phyloP scores from a whole-genome alignment of 2,113 vertebrate genomes.

The Sphaerodactylus townsendi region DNA sequence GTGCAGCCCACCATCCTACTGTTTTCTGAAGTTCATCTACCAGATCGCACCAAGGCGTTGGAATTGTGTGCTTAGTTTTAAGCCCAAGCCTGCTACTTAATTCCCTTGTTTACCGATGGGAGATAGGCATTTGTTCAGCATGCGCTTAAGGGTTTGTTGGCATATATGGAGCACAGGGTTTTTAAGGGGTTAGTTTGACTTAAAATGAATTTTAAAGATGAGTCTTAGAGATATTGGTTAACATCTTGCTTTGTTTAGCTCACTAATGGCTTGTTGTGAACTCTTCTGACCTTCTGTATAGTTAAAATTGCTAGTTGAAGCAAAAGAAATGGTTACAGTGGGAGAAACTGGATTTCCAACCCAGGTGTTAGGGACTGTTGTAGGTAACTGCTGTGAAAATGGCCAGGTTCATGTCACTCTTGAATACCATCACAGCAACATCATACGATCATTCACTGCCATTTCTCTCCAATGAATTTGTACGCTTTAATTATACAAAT shows the following conservation, averaged over 20 bases:
- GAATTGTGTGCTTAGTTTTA: constrained; percentile 34
- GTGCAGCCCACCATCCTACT: background rate
- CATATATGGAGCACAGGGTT: background rate
- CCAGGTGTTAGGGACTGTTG: constrained; percentile 18
- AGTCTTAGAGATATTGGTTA: background rate
- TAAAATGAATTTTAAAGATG: background rate
- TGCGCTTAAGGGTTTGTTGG: constrained; percentile 43
- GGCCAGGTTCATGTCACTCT: background rate
- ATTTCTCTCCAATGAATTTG: background rate
- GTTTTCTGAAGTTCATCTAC: background rate
- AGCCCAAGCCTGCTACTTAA: constrained; percentile 16
- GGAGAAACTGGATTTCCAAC: constrained; percentile 10
- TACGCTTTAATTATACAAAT: background rate
- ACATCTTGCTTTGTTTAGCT: constrained; percentile 18
- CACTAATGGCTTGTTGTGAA: constrained; percentile 30
- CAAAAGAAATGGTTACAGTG: constrained; percentile 7
- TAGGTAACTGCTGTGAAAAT: background rate
- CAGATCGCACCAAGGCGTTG: constrained; percentile 9
- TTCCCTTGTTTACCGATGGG: background rate
- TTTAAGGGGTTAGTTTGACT: background rate
- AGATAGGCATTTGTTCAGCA: constrained; percentile 17
- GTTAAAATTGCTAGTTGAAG: constrained; percentile 8
- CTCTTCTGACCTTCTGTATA: constrained; percentile 3
- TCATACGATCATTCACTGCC: background rate
- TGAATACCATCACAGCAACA: background rate